Evolutionary conservation across 2,888 invertebrate genomes (phyloP), one percentile per base, ranked within the genome.

Genomic region (Cryptocephalus primarius): DNA sequence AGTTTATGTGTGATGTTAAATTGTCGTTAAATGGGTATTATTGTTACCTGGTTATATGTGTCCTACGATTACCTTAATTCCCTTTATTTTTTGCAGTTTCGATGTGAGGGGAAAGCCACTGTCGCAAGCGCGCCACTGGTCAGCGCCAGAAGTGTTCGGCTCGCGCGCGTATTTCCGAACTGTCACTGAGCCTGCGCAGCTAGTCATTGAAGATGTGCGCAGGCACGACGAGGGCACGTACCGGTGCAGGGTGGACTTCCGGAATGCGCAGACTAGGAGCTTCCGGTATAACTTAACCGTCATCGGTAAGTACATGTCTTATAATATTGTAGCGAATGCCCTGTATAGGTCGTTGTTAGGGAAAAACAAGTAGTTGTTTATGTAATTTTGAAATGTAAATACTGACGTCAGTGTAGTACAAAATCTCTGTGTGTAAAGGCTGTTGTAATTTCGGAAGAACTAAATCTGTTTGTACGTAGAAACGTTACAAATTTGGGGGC

Each of bases 211-310:
- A 68, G 87, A 89, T 75, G 85, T 91, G 63, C 84, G 87, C 72
- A 78, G 89, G 41, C 82, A 83, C 64, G 92, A 92, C 71, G 89
- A 91, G 69, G 90, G 90, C 62, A 81, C 88, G 58, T 92, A 91
- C 75, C 79, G 91, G 53, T 92, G 92, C 71, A 76, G 91, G 53
- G 87, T 91, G 56, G 91, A 92, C 76, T 92, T 90, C 75, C 78
- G 86, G 54, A 88, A 88, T 70, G 87, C 88, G 54, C 90, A 90
- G 72, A 90, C 91, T 51, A 82, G 88, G 67, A 89, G 87, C 73
- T 85, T 88, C 72, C 80, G 87, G 65, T 89, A 90, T 73, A 89
- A 90, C 73, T 82, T 92, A 63, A 88, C 89, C 53, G 88, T 92
- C 57, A 86, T 90, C 64, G 88, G 91, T 91, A 67, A 85, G 87